Conservation (phyloP, 2,888 invertebrate genomes). For the Apoda limacodes region DNA sequence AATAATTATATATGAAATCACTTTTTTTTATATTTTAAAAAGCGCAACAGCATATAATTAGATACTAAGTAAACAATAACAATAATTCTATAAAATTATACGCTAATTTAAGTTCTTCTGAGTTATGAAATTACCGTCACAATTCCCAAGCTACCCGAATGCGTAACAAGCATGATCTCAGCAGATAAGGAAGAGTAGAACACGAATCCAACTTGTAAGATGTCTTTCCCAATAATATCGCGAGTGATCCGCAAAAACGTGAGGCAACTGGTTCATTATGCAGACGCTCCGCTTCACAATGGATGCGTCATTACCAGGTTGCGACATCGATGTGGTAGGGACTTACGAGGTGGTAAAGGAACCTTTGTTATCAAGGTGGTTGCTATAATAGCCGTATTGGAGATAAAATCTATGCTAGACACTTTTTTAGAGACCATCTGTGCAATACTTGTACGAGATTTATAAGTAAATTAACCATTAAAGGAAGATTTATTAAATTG, state of each 20-base stretch:
- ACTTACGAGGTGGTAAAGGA: no score
- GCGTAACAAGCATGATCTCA: conserved; percentile 51
- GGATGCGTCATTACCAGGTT: conserved; percentile 53
- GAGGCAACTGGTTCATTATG: conserved; percentile 44
- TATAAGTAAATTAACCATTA: no score
- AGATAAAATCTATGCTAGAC: no score
- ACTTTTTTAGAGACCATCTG: no score
- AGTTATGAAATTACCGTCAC: conserved; percentile 46
- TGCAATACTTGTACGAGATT: no score
- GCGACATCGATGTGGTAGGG: conserved; percentile 36
- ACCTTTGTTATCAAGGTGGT: no score
- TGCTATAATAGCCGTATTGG: no score
- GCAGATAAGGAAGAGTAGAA: conserved; percentile 48
- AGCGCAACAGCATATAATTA: neutral
- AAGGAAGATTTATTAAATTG: no score
- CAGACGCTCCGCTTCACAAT: conserved; percentile 47
- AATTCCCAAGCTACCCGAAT: conserved; percentile 55
- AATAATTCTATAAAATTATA: conserved; percentile 7
- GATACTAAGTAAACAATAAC: conserved; percentile 8
- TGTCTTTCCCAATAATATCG: conserved; percentile 59
- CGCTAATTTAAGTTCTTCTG: conserved; percentile 7
- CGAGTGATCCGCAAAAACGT: conserved; percentile 61
- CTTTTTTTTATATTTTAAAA: conserved; percentile 3
- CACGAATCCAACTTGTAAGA: conserved; percentile 37
- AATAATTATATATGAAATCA: no score